These are phyloP conservation scores for Manacus vitellinus DNA, from an alignment of 2,113 vertebrate species.

Conservation along the genomic window DNA sequence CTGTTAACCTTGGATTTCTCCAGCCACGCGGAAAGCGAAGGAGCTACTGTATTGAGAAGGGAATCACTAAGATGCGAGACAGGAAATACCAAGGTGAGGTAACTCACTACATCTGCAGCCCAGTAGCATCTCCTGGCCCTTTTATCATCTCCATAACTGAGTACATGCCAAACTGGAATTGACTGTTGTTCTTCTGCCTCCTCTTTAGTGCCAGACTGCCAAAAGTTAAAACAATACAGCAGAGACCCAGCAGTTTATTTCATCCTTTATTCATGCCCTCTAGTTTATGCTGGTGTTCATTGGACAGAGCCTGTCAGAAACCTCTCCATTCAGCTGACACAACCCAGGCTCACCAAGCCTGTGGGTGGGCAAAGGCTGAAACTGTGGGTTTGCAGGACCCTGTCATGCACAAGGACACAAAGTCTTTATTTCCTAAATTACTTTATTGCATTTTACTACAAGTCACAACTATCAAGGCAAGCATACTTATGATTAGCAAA, in stretches of 20 bases:
- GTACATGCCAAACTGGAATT: neutral
- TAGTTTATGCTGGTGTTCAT: neutral
- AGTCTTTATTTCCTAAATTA: neutral
- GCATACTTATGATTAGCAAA: neutral
- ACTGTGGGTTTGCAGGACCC: neutral
- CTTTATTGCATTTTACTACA: neutral
- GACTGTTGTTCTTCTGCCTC: neutral
- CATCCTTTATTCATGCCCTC: neutral
- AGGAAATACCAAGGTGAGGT: neutral
- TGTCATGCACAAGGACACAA: accelerated
- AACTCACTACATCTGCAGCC: neutral
- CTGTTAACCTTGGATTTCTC: neutral
- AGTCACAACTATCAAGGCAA: neutral
- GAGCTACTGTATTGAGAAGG: neutral
- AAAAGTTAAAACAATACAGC: neutral
- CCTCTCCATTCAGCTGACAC: neutral
- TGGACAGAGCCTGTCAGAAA: neutral
- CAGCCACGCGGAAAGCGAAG: neutral
- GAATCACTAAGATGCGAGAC: neutral
- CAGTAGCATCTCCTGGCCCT: neutral
- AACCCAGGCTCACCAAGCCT: neutral
- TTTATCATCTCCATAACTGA: neutral
- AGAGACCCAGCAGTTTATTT: neutral
- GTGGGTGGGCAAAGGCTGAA: neutral
- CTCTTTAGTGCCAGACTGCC: neutral